Evolutionary conservation across 2,113 vertebrate genomes (phyloP).

Genomic region (Grus americana): DNA sequence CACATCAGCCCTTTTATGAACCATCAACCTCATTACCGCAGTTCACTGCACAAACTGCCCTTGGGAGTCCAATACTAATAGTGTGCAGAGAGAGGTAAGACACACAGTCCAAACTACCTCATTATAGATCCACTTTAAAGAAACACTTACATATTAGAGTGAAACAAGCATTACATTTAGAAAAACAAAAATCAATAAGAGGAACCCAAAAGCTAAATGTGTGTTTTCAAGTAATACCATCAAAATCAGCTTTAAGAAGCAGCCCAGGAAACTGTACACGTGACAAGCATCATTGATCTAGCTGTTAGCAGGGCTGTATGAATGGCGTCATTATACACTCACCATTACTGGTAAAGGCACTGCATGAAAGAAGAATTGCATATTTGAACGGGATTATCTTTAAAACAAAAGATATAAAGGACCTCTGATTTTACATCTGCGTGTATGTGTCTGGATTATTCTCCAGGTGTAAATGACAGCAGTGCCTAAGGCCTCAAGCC

Average conservation of each 20-base stretch:
- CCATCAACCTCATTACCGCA: constrained; percentile 71
- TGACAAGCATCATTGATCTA: constrained; percentile 46
- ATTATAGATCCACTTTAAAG: constrained; percentile 65
- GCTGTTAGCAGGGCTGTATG: background rate
- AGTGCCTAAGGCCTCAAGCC: background rate
- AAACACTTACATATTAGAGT: constrained; percentile 42
- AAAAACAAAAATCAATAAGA: constrained; percentile 51
- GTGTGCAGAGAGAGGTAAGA: constrained; percentile 31
- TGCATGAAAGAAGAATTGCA: background rate
- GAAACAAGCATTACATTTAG: constrained; percentile 44
- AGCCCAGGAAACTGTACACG: background rate
- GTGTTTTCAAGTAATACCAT: background rate
- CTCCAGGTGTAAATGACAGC: background rate
- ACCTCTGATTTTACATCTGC: background rate
- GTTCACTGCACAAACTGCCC: constrained; percentile 66
- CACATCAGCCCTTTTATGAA: constrained; percentile 68
- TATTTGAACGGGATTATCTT: background rate
- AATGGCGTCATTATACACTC: constrained; percentile 19
- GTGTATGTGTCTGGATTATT: background rate
- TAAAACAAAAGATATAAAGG: constrained; percentile 2
- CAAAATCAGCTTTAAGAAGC: constrained; percentile 9
- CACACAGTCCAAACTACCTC: constrained; percentile 49
- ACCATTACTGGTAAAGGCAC: background rate
- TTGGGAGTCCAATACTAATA: constrained; percentile 65
- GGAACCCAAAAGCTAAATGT: background rate